Base-by-base conservation (phyloP, 2,113 vertebrate genomes). In the Tetraodon nigroviridis region DNA sequence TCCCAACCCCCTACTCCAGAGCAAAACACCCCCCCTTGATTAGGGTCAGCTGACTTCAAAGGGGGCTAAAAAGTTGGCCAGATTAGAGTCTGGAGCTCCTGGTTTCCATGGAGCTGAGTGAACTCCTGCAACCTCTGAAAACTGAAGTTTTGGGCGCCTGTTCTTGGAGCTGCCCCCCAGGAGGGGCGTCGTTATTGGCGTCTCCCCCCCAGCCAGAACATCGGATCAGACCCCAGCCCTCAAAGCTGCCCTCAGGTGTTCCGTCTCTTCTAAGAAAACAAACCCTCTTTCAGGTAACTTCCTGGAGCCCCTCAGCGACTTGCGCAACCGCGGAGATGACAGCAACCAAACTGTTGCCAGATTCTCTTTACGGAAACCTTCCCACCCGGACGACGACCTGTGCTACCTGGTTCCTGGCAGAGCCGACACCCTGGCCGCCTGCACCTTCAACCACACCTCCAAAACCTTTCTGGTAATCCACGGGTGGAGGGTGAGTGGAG, bases 391-490 rank as follows among this genome's bases (percentile, higher is more conserved):
- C n/a, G 84, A 89, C 1, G 89, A 91, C 73, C 61, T 83, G 24
- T 92, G 91, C 67, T 91, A 88, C 66, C 68, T 91, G 16, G 27
- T 76, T 50, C 87, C 78, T 6, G 88, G 89, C 4, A 68, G 78
- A 10, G 67, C 78, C 0, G 86, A 88, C 2, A 69, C 90, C 6
- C 79, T 92, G 69, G 57, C 63, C 4, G 48, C 74, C 51, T 92
- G 91, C 74, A 58, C 56, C 22, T 92, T 91, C 78, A 89, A 90
- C 81, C 71, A 58, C 67, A 84, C 84, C 22, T 69, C 88, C 73
- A 91, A 91, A 75, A 91, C 90, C 51, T 91, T 92, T 67, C 64
- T 92, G 20, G 64, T 92, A 7, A 91, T 92, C 75, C 91, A 92
- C 6, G 91, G 91, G 15, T 92, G 91, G 91, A 91, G 88, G 81